Percentiles rank a stretch among this genome's conserved stretches.
phyloP scores from a whole-genome alignment of 2,797 vertebrate genomes.

The Xiphorhynchus erythropygius region DNA sequence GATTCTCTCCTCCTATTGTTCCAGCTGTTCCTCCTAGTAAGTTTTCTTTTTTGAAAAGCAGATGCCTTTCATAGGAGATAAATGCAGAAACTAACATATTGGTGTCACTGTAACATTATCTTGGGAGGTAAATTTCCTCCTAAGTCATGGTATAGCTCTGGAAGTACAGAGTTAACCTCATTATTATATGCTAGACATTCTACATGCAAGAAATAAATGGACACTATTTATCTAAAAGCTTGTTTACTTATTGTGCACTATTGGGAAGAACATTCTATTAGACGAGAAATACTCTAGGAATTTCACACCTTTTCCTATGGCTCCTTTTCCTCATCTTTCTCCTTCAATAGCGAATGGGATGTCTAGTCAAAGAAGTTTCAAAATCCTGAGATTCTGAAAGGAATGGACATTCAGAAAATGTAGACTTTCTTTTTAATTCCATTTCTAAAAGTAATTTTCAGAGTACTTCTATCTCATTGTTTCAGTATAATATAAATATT shows the following conservation, averaged over 20 bases:
- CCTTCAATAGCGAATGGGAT: not conserved
- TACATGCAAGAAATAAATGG: not conserved
- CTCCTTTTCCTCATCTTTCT: not conserved
- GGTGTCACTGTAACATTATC: not conserved
- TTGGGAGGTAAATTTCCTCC: not conserved
- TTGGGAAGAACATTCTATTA: not conserved
- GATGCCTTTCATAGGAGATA: not conserved
- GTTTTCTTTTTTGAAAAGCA: not conserved
- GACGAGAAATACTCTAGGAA: not conserved
- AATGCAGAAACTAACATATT: not conserved
- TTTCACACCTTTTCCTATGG: not conserved
- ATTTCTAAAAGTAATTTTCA: not conserved
- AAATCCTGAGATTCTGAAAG: not conserved
- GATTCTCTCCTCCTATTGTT: not conserved
- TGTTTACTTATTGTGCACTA: not conserved
- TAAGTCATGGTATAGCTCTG: not conserved
- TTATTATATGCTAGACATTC: not conserved
- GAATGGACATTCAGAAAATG: not conserved
- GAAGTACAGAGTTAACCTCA: not conserved
- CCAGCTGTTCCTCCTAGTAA: not conserved
- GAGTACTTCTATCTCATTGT: not conserved
- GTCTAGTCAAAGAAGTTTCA: not conserved
- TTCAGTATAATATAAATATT: not conserved
- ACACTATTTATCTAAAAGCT: not conserved
- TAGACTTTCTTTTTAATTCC: not conserved